phyloP scores from a whole-genome alignment of 2,888 invertebrate species.

The Acronicta alni region DNA sequence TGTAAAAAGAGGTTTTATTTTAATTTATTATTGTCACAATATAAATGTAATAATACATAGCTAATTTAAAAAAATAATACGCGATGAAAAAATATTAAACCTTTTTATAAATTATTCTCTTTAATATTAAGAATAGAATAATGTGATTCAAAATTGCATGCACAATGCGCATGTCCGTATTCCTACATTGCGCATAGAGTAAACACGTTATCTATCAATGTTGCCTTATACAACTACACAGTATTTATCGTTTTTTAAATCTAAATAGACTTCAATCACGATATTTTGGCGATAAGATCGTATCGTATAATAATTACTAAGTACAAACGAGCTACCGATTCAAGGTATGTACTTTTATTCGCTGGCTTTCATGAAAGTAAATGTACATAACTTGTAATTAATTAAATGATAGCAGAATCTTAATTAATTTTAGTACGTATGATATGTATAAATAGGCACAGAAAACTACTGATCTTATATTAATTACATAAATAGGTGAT shows the following conservation, averaged over 20 bases:
- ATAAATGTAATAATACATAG: too few relatives aligned
- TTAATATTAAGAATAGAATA: constrained; percentile 3
- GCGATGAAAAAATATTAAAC: too few relatives aligned
- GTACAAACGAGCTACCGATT: constrained; percentile 71
- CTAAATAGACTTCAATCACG: constrained; percentile 65
- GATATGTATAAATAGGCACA: constrained; percentile 7
- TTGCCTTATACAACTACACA: constrained; percentile 52
- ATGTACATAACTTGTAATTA: constrained; percentile 52
- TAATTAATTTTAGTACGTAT: constrained; percentile 50
- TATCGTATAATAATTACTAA: constrained; percentile 66
- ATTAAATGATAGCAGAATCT: constrained; percentile 56
- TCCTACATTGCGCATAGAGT: constrained; percentile 36
- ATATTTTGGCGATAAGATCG: constrained; percentile 63
- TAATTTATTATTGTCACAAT: too few relatives aligned
- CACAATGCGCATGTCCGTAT: constrained; percentile 10
- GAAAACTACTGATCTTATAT: background rate
- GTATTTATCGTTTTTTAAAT: constrained; percentile 54
- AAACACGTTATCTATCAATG: constrained; percentile 40
- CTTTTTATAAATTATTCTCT: too few relatives aligned
- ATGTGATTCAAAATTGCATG: background rate
- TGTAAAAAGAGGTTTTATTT: too few relatives aligned
- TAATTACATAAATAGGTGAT: too few relatives aligned
- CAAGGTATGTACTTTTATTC: constrained; percentile 51
- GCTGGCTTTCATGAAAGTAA: constrained; percentile 53
- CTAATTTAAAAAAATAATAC: too few relatives aligned